Conservation (phyloP, 2,113 vertebrate species). For the Prinia subflava region DNA sequence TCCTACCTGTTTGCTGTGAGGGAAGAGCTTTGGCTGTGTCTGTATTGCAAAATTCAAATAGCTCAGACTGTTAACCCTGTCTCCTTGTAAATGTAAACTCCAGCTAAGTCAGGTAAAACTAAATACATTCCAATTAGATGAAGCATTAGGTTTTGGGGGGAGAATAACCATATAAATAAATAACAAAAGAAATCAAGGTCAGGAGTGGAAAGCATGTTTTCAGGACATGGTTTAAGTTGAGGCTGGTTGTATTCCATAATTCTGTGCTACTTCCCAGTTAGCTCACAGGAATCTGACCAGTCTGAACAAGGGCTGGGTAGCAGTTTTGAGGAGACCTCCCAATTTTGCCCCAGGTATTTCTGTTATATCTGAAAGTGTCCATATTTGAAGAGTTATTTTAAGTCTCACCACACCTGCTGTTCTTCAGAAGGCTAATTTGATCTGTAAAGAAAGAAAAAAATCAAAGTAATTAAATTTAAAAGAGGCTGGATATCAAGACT, state of each 20-base stretch:
- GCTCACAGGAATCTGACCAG: neutral
- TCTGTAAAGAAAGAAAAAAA: neutral
- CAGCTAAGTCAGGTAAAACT: neutral
- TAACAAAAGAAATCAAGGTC: neutral
- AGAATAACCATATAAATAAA: neutral
- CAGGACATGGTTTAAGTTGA: neutral
- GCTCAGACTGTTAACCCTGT: neutral
- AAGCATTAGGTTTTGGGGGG: neutral
- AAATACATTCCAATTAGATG: neutral
- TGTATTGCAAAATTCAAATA: neutral
- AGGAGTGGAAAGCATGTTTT: neutral
- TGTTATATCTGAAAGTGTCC: neutral
- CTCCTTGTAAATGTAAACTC: neutral
- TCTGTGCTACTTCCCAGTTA: neutral
- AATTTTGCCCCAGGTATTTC: neutral
- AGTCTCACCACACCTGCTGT: neutral
- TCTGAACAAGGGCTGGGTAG: neutral
- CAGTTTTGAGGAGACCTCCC: neutral
- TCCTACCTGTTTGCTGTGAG: neutral
- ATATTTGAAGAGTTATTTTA: neutral
- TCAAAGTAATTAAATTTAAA: neutral
- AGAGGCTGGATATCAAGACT: neutral
- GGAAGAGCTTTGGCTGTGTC: neutral
- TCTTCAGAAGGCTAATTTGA: neutral
- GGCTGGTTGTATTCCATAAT: neutral